Evolutionary conservation across 2,888 invertebrate genomes (phyloP).

Genomic region (Amiota minor): DNA sequence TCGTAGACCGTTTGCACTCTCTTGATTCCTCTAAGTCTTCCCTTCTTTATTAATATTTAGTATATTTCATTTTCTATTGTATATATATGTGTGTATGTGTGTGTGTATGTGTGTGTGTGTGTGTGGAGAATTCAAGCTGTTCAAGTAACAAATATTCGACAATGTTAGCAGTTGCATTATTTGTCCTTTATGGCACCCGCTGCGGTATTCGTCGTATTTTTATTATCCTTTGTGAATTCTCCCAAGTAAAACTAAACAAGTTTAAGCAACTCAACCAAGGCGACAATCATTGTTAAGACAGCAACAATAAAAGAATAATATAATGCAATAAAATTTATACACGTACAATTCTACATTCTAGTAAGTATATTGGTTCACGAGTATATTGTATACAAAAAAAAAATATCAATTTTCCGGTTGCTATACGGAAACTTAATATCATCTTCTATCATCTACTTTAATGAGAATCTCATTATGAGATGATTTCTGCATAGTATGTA

Average conservation of each 20-base stretch:
- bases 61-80: background rate
- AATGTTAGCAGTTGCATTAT: slow-evolving; percentile 15
- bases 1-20: too few species aligned
- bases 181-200: slow-evolving; percentile 27
- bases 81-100: background rate
- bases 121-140: slow-evolving; percentile 7
- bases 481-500: too few species aligned
- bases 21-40: too few species aligned
- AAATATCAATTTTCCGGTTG: background rate
- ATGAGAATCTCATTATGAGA: background rate
- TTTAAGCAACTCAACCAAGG: background rate
- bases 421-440: background rate
- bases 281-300: too few species aligned
- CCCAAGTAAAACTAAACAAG: background rate
- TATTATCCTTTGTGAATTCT: slow-evolving; percentile 22
- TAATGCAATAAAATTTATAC: background rate
- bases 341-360: too few species aligned
- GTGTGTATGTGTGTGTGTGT: background rate
- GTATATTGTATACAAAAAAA: background rate
- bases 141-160: slow-evolving; percentile 4
- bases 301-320: slow-evolving; percentile 15
- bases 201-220: slow-evolving; percentile 16
- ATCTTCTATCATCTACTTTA: background rate
- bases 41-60: too few species aligned
- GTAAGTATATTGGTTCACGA: too few species aligned